These are phyloP conservation scores for Himantopus leucocephalus DNA, from an alignment of 2,113 vertebrate genomes.

Conservation along the genomic window DNA sequence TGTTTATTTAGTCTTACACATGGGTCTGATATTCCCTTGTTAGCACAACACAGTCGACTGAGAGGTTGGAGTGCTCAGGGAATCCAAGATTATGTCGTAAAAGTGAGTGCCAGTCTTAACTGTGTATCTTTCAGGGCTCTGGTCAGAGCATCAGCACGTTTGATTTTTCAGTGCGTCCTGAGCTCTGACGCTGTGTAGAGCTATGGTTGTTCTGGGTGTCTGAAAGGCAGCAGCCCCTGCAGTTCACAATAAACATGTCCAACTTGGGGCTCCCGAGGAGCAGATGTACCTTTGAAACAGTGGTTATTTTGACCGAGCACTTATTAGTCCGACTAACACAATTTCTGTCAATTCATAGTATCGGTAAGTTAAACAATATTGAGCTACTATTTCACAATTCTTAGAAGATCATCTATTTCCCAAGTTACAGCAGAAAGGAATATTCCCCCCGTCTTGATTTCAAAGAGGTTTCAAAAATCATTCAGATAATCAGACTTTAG, in stretches of 20 bases:
- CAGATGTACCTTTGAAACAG: neutral
- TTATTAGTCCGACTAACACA: neutral
- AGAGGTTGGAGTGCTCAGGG: neutral
- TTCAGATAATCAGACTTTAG: slow-evolving; percentile 68
- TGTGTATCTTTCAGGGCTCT: neutral
- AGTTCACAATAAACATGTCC: neutral
- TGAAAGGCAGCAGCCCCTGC: neutral
- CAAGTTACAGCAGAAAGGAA: neutral
- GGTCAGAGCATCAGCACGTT: neutral
- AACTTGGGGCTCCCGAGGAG: neutral
- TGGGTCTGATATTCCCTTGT: neutral
- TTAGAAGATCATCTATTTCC: slow-evolving; percentile 9
- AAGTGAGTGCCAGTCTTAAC: neutral
- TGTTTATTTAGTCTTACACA: slow-evolving; percentile 37
- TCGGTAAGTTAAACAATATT: slow-evolving; percentile 8
- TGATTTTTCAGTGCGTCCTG: neutral
- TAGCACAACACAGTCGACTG: neutral
- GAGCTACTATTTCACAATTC: neutral
- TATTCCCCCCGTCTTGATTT: neutral
- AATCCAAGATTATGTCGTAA: neutral
- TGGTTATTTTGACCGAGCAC: neutral
- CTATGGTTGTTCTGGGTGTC: neutral
- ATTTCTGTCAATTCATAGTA: neutral
- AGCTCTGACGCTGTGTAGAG: neutral
- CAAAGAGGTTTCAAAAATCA: slow-evolving; percentile 61